These are phyloP conservation scores for Anthoscopus minutus DNA, from an alignment of 2,113 vertebrate genomes.

Conservation along the genomic window DNA sequence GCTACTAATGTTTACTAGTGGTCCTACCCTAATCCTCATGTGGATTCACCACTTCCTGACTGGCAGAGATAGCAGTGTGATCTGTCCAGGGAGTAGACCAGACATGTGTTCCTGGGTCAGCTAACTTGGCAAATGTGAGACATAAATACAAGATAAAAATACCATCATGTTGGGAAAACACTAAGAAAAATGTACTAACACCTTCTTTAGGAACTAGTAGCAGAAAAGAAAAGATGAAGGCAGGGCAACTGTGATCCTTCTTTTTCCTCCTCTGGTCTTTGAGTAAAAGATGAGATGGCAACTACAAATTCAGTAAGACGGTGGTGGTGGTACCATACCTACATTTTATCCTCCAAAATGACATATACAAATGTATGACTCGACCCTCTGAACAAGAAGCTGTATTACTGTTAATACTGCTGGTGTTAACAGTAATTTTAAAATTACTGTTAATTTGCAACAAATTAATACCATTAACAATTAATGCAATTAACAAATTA, in stretches of 20 bases:
- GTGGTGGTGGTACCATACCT: not conserved
- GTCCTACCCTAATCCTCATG: constrained; percentile 23
- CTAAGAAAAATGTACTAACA: not conserved
- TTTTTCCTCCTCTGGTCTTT: not conserved
- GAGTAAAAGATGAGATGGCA: not conserved
- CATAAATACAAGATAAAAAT: constrained; percentile 31
- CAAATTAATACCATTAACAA: too few relatives aligned
- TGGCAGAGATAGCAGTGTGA: not conserved
- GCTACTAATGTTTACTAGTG: constrained; percentile 32
- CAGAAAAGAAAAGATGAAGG: not conserved
- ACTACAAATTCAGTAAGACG: not conserved
- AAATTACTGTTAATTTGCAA: too few relatives aligned
- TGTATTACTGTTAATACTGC: not conserved
- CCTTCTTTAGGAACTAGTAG: not conserved
- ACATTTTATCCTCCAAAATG: not conserved
- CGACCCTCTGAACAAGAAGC: not conserved
- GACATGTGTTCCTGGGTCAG: constrained; percentile 9
- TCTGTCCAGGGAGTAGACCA: not conserved
- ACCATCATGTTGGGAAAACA: not conserved
- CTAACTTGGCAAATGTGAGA: constrained; percentile 25
- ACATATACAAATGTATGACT: not conserved
- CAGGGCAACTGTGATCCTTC: not conserved
- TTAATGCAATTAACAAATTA: too few relatives aligned
- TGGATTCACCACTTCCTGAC: constrained; percentile 25
- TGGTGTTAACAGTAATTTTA: too few relatives aligned